Percentiles rank a stretch among this genome's conserved stretches.
phyloP scores from a whole-genome alignment of 2,888 invertebrate genomes.

The Scaptomyza flava region DNA sequence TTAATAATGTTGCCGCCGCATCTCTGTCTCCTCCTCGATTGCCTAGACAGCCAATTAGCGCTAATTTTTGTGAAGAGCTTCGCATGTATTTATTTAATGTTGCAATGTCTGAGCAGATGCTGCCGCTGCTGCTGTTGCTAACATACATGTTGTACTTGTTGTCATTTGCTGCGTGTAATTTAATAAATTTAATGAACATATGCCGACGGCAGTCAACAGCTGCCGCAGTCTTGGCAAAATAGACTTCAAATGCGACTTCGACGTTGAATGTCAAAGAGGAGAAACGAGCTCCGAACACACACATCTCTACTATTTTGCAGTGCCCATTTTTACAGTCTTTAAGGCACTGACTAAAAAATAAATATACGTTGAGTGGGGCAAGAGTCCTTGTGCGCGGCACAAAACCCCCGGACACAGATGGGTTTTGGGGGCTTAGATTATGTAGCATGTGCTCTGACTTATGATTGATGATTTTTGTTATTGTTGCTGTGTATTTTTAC shows the following conservation, averaged over 20 bases:
- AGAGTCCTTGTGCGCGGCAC: neutral
- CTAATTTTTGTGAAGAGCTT: conserved; percentile 51
- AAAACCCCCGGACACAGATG: conserved; percentile 3
- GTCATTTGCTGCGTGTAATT: conserved; percentile 53
- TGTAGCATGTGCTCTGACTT: conserved; percentile 70
- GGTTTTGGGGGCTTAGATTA: conserved; percentile 37
- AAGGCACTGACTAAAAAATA: conserved; percentile 23
- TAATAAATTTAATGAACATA: conserved; percentile 82
- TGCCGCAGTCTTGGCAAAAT: conserved; percentile 51
- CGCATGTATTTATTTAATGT: conserved; percentile 77
- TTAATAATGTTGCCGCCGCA: conserved; percentile 27
- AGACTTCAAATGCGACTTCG: conserved; percentile 51
- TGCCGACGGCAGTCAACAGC: conserved; percentile 53
- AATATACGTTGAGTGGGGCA: conserved; percentile 3
- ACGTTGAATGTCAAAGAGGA: conserved; percentile 29
- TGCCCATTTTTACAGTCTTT: conserved; percentile 33
- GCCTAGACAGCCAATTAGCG: conserved; percentile 65
- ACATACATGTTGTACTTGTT: conserved; percentile 25
- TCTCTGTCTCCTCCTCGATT: neutral
- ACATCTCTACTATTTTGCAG: conserved; percentile 36
- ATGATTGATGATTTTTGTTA: conserved; percentile 81
- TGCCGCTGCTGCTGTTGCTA: conserved; percentile 22
- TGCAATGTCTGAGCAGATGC: conserved; percentile 69
- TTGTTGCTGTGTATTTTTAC: conserved; percentile 38
- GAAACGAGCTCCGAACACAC: too few relatives aligned